Base-by-base conservation (phyloP, 2,113 vertebrate genomes). In the Ibidorhyncha struthersii region DNA sequence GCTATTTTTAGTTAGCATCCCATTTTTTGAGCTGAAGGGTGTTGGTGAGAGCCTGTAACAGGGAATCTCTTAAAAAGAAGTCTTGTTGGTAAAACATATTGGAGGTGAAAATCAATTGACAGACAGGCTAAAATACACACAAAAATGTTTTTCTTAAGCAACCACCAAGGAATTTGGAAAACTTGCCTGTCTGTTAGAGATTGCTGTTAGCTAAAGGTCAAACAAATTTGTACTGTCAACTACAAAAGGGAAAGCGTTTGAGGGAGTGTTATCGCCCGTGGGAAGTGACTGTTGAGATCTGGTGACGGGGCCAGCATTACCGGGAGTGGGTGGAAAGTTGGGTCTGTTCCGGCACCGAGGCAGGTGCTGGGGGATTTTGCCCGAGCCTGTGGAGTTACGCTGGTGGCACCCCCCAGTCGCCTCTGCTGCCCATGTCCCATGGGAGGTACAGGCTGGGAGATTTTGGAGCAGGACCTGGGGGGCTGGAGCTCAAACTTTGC, bases 301-400 rank as follows among this genome's bases (percentile, higher is more conserved):
- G 80, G 84, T 29, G 34, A 8, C 2, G 0, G 62, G 62, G 40
- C 21, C 49, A 17, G 61, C 1, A 5, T 38, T 62, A 26, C 36
- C 22, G 6, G n/a, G 20, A 36, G 4, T 41, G 38, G 50, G 3
- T 20, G 38, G 58, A 23, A 59, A 21, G 17, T 1, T 4, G 30
- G 47, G 49, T 32, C 59, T 0, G 0, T 45, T 53, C 13, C 0
- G 7, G 67, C 78, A 7, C 30, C 0, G 0, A 17, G 41, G 27
- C 49, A 50, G 49, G 49, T 50, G 49, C 49, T 12, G 49, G 49
- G 3, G 12, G 49, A 23, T 50, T 50, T 23, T 69, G 76, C 32
- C 0, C 1, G 65, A 53, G 69, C 38, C 53, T 10, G n/a, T 1
- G 10, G 20, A 50, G 50, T 69, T 10, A 1, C 73, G 62, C 30